phyloP scores from a whole-genome alignment of 35 echinoderm and acorn worm genomes.

The Strongylocentrotus purpuratus region DNA sequence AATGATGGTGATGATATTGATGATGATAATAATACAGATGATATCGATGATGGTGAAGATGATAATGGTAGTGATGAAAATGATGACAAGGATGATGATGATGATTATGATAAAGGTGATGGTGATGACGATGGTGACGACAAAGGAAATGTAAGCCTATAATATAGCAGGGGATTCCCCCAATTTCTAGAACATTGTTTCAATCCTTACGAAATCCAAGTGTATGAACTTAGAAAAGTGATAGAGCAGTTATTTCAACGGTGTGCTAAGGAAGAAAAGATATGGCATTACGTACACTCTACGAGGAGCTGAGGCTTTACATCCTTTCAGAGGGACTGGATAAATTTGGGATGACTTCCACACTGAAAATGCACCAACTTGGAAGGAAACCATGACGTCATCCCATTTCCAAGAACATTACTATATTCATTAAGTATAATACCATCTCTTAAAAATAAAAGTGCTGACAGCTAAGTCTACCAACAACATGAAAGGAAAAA shows the following conservation, averaged over 20 bases:
- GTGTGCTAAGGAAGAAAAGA: no score
- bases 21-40: neutral
- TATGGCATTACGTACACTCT: no score
- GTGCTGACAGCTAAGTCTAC: neutral
- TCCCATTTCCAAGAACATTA: neutral
- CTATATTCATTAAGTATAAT: neutral
- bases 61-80: conserved; percentile 1
- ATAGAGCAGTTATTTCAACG: no score
- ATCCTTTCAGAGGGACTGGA: no score
- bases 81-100: neutral
- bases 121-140: neutral
- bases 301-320: no score
- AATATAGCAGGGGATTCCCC: no score
- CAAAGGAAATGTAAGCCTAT: no score
- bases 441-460: neutral
- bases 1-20: neutral
- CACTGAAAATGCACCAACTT: no score
- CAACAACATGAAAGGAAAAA: neutral
- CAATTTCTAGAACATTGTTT: no score
- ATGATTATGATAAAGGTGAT: neutral
- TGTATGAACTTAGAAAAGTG: no score
- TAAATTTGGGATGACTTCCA: no score
- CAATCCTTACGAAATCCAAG: no score
- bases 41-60: neutral
- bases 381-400: neutral